Base-by-base conservation (phyloP, 2,888 invertebrate species). In the Eupithecia centaureata region DNA sequence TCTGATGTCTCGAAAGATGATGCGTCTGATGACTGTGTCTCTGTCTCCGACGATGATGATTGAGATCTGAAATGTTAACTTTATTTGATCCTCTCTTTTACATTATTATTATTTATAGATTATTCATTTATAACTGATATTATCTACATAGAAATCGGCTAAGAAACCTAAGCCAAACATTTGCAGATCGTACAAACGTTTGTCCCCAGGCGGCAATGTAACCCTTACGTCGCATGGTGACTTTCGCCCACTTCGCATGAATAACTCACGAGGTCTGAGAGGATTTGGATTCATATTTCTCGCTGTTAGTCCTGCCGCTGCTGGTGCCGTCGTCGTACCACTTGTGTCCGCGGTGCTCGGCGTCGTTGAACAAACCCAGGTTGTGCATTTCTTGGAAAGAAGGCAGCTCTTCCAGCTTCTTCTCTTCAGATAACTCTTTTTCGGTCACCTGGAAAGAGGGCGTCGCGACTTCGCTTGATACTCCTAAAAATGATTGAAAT, bases 1-100 rank as follows among this genome's bases (percentile, higher is more conserved):
- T 89, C 88, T 3, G 69, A 74, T 0, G 88, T 88, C 64, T 87
- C 87, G 32, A 76, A 74, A 5, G 89, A 89, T 2, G 89, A 89
- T 0, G 83, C 87, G 5, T 77, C 81, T 2, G 84, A 81, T 1
- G 85, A 82, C 0, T 67, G 59, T 32, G 38, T 63, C 2, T 27
- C 27, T 2, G 15, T 13, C 7, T 5, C 13, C 15, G 47, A 27
- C 8, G 61, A 61, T 1, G 0, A 0, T 4, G 66, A 5, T 5
- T 63, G 52, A 10, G 61, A 61, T 52, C 78, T 73, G 32, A 56
- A 71, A 67, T 52, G 27, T 52, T 2, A 52, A 47, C 47, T 47
- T 12, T 1, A 22, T 22, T 42, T 22, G 22, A 47, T 47, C 10
- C 1, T 22, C 4, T 47, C 22, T 1, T 47, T 30, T 30, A 5